phyloP scores from a whole-genome alignment of 2,888 invertebrate genomes.

The Apantesis nais region DNA sequence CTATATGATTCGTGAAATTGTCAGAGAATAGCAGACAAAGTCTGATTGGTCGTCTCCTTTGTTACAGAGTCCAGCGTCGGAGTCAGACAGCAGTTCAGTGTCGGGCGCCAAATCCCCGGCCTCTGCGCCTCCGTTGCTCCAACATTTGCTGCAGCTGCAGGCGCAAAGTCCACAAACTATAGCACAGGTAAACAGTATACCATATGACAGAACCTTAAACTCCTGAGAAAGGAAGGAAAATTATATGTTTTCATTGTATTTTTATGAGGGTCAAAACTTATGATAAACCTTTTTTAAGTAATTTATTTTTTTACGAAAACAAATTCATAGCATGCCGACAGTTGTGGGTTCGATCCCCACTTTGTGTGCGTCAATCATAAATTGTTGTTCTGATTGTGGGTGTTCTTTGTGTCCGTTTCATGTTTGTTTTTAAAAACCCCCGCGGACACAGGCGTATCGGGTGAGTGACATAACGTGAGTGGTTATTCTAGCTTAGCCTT shows the following conservation, averaged over 20 bases:
- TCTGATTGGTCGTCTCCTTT: constrained; percentile 19
- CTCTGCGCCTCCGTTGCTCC: constrained; percentile 74
- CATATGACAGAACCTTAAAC: not conserved
- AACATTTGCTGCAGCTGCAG: constrained; percentile 77
- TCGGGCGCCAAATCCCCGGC: constrained; percentile 85
- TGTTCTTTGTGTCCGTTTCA: too few relatives aligned
- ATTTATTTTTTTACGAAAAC: not conserved
- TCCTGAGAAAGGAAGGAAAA: not conserved
- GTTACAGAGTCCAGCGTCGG: constrained; percentile 88
- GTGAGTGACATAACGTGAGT: too few relatives aligned
- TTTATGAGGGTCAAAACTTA: not conserved
- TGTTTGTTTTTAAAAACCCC: too few relatives aligned
- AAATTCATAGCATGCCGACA: too few relatives aligned
- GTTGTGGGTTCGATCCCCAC: too few relatives aligned
- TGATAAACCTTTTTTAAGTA: not conserved
- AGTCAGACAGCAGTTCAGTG: constrained; percentile 88
- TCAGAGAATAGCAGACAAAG: not conserved
- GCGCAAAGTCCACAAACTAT: constrained; percentile 78
- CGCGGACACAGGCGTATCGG: too few relatives aligned
- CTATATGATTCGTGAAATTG: not conserved
- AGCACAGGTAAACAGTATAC: constrained; percentile 68
- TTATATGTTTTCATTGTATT: not conserved
- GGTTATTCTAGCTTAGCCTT: too few relatives aligned
- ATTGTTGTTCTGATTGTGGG: too few relatives aligned
- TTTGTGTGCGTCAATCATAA: too few relatives aligned